Conservation (phyloP, 2,797 vertebrate species). For the Hapalemur alaotrensis region DNA sequence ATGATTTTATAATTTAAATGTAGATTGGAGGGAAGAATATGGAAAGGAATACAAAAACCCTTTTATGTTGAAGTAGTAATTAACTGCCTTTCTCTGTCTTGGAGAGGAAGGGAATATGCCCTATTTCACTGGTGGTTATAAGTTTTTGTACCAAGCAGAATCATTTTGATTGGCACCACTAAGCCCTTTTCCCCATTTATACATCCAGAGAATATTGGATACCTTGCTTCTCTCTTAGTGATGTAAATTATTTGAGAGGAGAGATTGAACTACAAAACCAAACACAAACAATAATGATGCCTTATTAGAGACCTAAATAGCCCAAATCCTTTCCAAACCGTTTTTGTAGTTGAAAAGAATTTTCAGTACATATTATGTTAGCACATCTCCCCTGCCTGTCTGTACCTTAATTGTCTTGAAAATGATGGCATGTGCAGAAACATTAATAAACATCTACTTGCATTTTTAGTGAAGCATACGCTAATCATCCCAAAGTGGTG, state of each 20-base stretch:
- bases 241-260: slow-evolving; percentile 5
- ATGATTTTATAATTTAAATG: background rate
- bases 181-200: background rate
- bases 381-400: background rate
- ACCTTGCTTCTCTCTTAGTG: slow-evolving; percentile 17
- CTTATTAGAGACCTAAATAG: slow-evolving; percentile 4
- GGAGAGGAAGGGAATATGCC: background rate
- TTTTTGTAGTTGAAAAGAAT: background rate
- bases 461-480: slow-evolving; percentile 2
- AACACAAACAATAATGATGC: background rate
- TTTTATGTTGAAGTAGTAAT: background rate
- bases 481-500: background rate
- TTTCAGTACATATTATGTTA: background rate
- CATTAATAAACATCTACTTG: background rate
- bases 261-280: background rate
- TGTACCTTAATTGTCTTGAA: background rate
- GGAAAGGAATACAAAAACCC: background rate
- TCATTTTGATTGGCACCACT: background rate
- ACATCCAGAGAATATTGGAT: background rate
- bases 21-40: background rate
- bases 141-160: slow-evolving; percentile 9
- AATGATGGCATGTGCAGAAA: background rate
- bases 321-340: background rate
- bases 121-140: background rate
- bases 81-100: background rate